Evolutionary conservation across 2,888 invertebrate genomes (phyloP).

Genomic region (Mamestra brassicae): DNA sequence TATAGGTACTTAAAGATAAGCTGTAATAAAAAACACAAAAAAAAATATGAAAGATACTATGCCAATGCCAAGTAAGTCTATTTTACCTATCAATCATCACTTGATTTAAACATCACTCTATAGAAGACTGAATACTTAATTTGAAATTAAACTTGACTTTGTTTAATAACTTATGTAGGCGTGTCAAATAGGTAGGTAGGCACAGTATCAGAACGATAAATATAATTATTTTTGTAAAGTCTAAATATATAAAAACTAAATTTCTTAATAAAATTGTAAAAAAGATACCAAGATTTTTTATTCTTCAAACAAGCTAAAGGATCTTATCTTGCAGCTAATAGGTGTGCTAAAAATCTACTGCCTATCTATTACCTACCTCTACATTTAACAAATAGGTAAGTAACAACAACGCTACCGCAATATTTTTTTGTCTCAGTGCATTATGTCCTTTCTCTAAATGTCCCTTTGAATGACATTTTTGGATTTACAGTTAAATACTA

Average conservation of each 20-base stretch:
- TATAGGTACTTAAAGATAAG: conserved; percentile 2
- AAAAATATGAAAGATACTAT: not conserved
- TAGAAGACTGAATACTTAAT: conserved; percentile 60
- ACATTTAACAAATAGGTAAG: no score
- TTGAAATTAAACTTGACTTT: conserved; percentile 27
- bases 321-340: no score
- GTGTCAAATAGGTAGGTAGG: not conserved
- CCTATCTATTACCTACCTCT: no score
- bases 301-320: not conserved
- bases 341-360: no score
- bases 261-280: conserved; percentile 36
- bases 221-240: conserved; percentile 52
- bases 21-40: not conserved
- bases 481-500: no score
- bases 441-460: no score
- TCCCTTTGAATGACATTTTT: no score
- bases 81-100: conserved; percentile 5
- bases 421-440: no score
- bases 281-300: conserved; percentile 1
- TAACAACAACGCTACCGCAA: no score
- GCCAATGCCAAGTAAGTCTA: not conserved
- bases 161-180: not conserved
- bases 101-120: conserved; percentile 54
- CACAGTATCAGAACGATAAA: conserved; percentile 21
- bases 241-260: conserved; percentile 1